Evolutionary conservation across 2,888 invertebrate genomes (phyloP).

Genomic region (Ctenicera cuprea): DNA sequence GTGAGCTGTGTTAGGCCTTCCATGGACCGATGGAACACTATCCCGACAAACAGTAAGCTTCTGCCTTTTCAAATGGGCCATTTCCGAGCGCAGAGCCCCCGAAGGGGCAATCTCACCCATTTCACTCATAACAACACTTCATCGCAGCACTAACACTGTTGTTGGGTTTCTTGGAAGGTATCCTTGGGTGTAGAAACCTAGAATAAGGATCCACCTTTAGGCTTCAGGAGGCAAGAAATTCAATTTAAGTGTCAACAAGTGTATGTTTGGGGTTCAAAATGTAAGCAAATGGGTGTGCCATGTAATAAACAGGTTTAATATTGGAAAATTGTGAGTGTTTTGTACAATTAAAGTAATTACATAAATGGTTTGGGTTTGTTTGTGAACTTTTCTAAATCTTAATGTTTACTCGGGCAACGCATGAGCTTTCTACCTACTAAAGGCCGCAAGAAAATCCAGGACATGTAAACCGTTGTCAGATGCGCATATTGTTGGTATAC

Average conservation of each 20-base stretch:
- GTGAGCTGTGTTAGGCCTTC: slow-evolving; percentile 72
- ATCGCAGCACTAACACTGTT: slow-evolving; percentile 37
- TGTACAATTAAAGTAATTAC: too few relatives aligned
- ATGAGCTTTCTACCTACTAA: slow-evolving; percentile 51
- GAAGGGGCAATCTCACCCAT: slow-evolving; percentile 62
- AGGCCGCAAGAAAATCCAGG: slow-evolving; percentile 47
- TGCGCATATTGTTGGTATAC: slow-evolving; percentile 44
- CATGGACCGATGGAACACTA: slow-evolving; percentile 77
- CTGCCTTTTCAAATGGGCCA: slow-evolving; percentile 67
- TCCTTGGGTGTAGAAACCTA: not conserved
- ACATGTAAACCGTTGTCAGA: slow-evolving; percentile 46
- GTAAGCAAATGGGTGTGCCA: slow-evolving; percentile 44
- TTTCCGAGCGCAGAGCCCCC: slow-evolving; percentile 58
- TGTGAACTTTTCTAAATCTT: not conserved
- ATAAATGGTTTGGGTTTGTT: not conserved
- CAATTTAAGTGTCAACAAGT: slow-evolving; percentile 24
- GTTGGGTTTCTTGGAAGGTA: not conserved
- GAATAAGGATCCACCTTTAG: not conserved
- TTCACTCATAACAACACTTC: slow-evolving; percentile 49
- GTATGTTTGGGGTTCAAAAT: not conserved
- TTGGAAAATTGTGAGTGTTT: not conserved
- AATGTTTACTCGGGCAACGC: slow-evolving; percentile 30
- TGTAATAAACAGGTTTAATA: slow-evolving; percentile 1
- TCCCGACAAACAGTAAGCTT: slow-evolving; percentile 62
- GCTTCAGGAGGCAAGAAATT: too few relatives aligned